phyloP scores from a whole-genome alignment of 2,888 invertebrate genomes.

The Pollenia labialis region DNA sequence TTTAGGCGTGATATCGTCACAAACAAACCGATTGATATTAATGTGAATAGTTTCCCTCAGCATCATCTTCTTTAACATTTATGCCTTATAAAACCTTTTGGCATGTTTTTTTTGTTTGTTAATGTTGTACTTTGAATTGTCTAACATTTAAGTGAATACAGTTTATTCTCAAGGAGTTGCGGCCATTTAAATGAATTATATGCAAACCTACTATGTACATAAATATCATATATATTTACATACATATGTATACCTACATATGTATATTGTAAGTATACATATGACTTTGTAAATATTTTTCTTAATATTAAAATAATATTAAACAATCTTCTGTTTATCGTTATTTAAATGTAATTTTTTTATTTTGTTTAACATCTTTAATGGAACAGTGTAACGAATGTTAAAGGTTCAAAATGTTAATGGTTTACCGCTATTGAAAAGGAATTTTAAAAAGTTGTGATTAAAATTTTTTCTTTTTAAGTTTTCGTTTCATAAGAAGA shows the following conservation, averaged over 20 bases:
- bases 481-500: no score
- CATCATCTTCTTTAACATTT: slow-evolving; percentile 59
- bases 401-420: neutral
- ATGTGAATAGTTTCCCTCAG: slow-evolving; percentile 7
- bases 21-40: neutral
- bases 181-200: slow-evolving; percentile 10
- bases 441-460: no score
- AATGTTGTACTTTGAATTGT: slow-evolving; percentile 22
- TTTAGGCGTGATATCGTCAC: no score
- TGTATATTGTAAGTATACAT: neutral
- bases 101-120: slow-evolving; percentile 37
- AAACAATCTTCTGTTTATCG: slow-evolving; percentile 2
- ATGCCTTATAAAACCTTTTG: slow-evolving; percentile 66
- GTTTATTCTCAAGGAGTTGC: slow-evolving; percentile 47
- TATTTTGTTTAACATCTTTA: neutral
- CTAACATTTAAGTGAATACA: slow-evolving; percentile 6
- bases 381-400: slow-evolving; percentile 33
- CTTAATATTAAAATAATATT: neutral
- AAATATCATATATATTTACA: neutral
- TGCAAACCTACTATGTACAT: neutral
- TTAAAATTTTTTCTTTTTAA: no score
- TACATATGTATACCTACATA: neutral
- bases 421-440: neutral
- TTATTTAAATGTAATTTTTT: slow-evolving; percentile 41
- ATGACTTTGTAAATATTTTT: neutral